Base-by-base conservation (phyloP, 1,140 invertebrate species). In the Himalopsyche phryganea region DNA sequence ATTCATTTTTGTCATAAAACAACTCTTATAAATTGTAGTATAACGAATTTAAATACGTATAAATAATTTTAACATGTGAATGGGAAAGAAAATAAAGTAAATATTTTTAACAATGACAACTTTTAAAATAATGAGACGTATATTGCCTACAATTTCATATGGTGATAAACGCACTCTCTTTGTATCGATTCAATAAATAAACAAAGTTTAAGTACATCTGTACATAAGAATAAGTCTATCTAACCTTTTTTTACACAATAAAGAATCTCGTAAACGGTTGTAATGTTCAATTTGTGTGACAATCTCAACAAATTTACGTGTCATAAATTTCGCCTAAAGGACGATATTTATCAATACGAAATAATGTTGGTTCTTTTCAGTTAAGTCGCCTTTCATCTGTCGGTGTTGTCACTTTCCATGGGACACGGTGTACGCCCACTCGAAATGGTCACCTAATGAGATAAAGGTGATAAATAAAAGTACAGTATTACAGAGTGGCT, bases 371-470 rank as follows among this genome's bases (percentile, higher is more conserved):
- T 36, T 23, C 50, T 40, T 33, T 52, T 53, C 50, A 60, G 36
- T 45, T 40, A 48, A 40, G 48, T 46, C 49, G 20, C 49, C 49
- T 45, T 58, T 58, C 40, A 53, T 47, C 15, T 42, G 33, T 45
- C 41, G 5, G 56, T 35, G 23, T 28, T 28, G 23, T 28, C 23
- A 56, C 19, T 55, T 49, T 59, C 48, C 49, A 50, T 56, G 51
- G 61, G 56, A 63, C 56, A 63, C 41, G 61, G 46, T 55, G 51
- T 56, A 63, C 61, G 61, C 61, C 61, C 56, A 51, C 61, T 19
- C 51, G 47, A 63, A 61, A 59, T 59, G 61, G 56, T 47, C 61
- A 53, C 50, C 56, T 63, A 63, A 63, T 63, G 61, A 63, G 61
- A 13, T 40, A 44, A 3, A 42, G 52, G 53, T 44, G 50, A 62